Evolutionary conservation across 2,113 vertebrate species (phyloP), one percentile per base, ranked within the genome.

Genomic region (Marcusenius ussheri): DNA sequence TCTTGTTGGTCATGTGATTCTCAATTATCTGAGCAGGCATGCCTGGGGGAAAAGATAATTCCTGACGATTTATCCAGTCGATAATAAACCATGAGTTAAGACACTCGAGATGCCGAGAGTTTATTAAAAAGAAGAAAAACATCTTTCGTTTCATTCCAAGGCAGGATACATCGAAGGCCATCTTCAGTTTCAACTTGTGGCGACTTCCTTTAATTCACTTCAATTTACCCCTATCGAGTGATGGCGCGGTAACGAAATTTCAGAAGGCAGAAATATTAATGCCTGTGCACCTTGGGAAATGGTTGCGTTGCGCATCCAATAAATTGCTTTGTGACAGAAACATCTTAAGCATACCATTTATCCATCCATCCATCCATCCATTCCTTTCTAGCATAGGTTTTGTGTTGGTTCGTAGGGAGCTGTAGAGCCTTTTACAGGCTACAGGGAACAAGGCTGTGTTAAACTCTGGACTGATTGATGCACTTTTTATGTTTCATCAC

Each of bases 91-190:
- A 53, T 39, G 47, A 85, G 86, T 11, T 74, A 88, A 74, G 84
- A 24, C 85, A 88, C 5, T 89, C 83, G 49, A 83, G 46, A 88
- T 45, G 47, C 50, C 47, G 83, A 11, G 49, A 88, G 89, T 89
- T 91, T 80, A 88, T 90, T 90, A 88, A 90, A 92, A 90, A 88
- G 45, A 91, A 74, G 88, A 56, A 91, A 89, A 91, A 87, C 56
- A 85, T 31, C 77, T 90, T 89, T 92, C 70, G 90, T 92, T 92
- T 89, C 87, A 62, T 42, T 47, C 86, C 83, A 90, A 88, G 88
- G 83, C 83, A 88, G 88, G 89, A 83, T 11, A 74, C 35, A 90
- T 70, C 51, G 45, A 91, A 51, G 51, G 10, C 24, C 62, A 39
- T 80, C 35, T 86, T 86, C 24, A 2, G 27, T 49, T 47, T 87